Conservation (phyloP, 2,113 vertebrate species). For the Balaeniceps rex region DNA sequence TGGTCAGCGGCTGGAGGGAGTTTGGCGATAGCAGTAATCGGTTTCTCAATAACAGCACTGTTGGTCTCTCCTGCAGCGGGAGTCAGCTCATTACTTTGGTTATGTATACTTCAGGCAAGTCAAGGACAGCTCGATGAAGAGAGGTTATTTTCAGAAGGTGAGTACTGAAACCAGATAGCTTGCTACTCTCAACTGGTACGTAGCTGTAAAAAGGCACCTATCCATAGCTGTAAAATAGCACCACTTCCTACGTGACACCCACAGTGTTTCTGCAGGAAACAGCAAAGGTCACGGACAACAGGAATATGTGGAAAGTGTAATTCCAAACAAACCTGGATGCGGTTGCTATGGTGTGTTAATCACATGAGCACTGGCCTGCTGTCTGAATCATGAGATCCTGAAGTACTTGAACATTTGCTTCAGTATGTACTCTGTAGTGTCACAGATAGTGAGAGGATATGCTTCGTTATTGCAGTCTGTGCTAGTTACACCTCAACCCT, state of each 20-base stretch:
- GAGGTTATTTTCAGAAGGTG: slow-evolving; percentile 98
- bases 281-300: neutral
- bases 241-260: neutral
- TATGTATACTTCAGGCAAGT: slow-evolving; percentile 96
- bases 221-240: neutral
- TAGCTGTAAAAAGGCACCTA: neutral
- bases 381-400: neutral
- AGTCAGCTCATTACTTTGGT: slow-evolving; percentile 87
- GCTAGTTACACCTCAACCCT: neutral
- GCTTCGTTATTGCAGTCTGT: neutral
- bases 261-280: neutral
- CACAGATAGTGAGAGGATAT: rapidly evolving
- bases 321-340: neutral
- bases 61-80: slow-evolving; percentile 72
- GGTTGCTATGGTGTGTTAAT: neutral
- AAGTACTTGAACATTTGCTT: neutral
- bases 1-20: neutral
- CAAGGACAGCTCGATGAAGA: slow-evolving; percentile 88
- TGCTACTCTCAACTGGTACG: neutral
- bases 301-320: neutral
- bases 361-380: neutral
- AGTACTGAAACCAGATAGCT: neutral
- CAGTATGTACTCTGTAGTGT: neutral
- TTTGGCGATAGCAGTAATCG: rapidly evolving
- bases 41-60: neutral